These are phyloP conservation scores for Galbula dea DNA, from an alignment of 2,113 vertebrate genomes.

Conservation along the genomic window DNA sequence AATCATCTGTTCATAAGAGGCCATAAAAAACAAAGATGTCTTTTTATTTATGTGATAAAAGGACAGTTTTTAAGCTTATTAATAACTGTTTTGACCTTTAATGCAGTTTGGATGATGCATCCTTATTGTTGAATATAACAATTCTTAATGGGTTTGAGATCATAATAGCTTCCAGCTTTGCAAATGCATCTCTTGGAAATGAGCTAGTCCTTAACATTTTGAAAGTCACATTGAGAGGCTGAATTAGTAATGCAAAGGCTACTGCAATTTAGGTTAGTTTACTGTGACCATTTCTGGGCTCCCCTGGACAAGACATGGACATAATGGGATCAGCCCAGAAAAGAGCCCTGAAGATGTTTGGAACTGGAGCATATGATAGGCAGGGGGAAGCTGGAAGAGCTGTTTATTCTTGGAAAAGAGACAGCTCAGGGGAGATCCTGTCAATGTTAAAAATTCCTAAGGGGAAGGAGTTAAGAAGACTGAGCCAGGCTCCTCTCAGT, in stretches of 20 bases:
- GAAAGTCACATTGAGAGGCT: neutral
- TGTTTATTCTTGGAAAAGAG: neutral
- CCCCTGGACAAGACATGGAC: neutral
- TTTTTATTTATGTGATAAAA: neutral
- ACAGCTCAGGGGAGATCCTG: neutral
- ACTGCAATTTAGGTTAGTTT: neutral
- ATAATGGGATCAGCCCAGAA: neutral
- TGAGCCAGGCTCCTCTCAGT: neutral
- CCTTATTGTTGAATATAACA: neutral
- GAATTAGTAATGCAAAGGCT: neutral
- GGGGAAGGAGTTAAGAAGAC: neutral
- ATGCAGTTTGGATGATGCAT: neutral
- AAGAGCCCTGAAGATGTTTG: neutral
- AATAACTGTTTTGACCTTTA: neutral
- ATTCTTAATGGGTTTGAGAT: neutral
- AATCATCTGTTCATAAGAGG: neutral
- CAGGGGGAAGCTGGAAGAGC: neutral
- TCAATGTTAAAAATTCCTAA: neutral
- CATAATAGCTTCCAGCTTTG: neutral
- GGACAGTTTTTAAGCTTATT: neutral
- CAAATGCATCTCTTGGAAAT: neutral
- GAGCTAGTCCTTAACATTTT: neutral
- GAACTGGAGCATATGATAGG: neutral
- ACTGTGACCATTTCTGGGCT: neutral
- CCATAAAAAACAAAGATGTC: neutral